Evolutionary conservation across 2,888 invertebrate species (phyloP).

Genomic region (Sminthurinus aureus): DNA sequence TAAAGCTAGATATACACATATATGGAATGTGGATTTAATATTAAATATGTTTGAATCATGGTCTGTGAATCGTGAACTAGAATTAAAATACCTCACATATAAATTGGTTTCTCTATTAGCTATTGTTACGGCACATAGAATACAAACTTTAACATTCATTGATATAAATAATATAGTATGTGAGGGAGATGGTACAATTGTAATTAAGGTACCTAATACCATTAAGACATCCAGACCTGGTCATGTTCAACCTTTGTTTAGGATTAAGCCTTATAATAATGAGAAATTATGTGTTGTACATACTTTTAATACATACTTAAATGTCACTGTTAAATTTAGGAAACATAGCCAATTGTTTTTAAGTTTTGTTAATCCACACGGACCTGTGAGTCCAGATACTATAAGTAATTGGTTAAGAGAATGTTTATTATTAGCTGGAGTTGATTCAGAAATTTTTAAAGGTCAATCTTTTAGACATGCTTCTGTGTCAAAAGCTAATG

Average conservation of each 20-base stretch:
- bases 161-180: not conserved
- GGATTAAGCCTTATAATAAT: constrained; percentile 17
- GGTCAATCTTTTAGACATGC: constrained; percentile 15
- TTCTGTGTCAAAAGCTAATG: constrained; percentile 17
- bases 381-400: constrained; percentile 2
- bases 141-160: not conserved
- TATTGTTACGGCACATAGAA: constrained; percentile 10
- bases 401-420: constrained; percentile 8
- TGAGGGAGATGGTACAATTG: too few species aligned
- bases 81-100: not conserved
- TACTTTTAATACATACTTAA: constrained; percentile 2
- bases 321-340: not conserved
- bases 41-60: constrained; percentile 1
- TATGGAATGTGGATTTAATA: not conserved
- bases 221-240: constrained; percentile 29
- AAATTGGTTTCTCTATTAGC: constrained; percentile 1
- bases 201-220: not conserved
- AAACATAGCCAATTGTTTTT: constrained; percentile 14
- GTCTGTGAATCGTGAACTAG: not conserved
- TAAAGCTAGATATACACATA: constrained; percentile 2
- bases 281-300: constrained; percentile 10
- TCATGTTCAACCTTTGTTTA: constrained; percentile 14
- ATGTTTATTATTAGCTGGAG: constrained; percentile 7
- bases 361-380: not conserved
- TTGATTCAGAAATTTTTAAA: constrained; percentile 17